Base-by-base conservation (phyloP, 2,113 vertebrate species). In the Camelus dromedarius region DNA sequence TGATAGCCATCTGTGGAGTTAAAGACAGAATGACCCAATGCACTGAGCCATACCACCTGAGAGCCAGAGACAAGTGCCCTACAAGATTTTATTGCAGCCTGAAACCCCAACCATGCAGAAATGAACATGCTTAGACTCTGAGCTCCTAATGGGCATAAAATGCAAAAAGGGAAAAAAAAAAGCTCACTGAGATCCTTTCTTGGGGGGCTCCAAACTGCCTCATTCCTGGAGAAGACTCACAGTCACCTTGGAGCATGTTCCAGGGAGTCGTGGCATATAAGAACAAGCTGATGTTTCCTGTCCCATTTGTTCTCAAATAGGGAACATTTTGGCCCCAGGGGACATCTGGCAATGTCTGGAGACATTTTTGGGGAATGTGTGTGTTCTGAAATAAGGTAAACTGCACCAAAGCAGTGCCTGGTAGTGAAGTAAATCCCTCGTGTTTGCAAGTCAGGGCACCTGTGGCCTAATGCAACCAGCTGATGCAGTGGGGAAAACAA, bases 1-100 rank as follows among this genome's bases (percentile, higher is more conserved):
- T 0, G 11, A 2, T 18, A 48, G 28, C n/a, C 18, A 0, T 4
- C 72, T 19, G 14, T 15, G 24, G 26, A 52, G 18, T 42, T 28
- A 19, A 77, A 73, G 12, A 75, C 8, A n/a, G 20, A 35, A 50
- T 9, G 62, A 70, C 20, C 19, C 46, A 28, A 32, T 13, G 6
- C n/a, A 13, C 64, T 30, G n/a, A 89, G 14, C 58, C 50, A 35
- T 42, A 30, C 8, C 30, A 13, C 73, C 16, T 14, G n/a, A 11
- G 1, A 35, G 3, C 67, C 67, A 50, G 70, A 56, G 22, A 76
- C 8, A 26, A 6, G 67, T 48, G n/a, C 6, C 54, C 60, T 32
- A 28, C 3, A 2, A 52, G 48, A 16, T 6, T 69, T 16, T 64
- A 26, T 4, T 56, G 54, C 22, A 72, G 52, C 26, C 24, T 24